Evolutionary conservation across 2,113 vertebrate genomes (phyloP).

Genomic region (Oreochromis tanganicae): DNA sequence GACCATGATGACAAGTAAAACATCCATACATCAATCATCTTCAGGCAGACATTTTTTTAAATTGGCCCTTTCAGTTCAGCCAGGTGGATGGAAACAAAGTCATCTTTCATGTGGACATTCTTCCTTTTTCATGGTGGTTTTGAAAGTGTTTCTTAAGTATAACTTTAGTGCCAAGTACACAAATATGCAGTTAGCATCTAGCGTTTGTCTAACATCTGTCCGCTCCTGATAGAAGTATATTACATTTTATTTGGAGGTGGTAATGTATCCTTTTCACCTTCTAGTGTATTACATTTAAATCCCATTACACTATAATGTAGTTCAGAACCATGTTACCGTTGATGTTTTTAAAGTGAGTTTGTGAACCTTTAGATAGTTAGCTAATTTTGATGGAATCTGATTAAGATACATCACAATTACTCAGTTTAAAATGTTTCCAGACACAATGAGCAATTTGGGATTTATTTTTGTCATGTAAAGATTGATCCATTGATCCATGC

Average conservation of each 20-base stretch:
- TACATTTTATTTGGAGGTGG: not conserved
- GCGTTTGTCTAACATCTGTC: not conserved
- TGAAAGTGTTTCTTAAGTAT: not conserved
- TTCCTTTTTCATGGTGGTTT: not conserved
- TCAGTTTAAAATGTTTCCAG: too few relatives aligned
- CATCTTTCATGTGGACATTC: not conserved
- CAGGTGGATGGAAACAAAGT: not conserved
- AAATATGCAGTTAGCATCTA: not conserved
- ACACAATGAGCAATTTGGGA: not conserved
- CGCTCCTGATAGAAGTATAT: not conserved
- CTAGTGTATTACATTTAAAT: not conserved
- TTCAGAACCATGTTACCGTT: not conserved
- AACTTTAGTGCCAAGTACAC: not conserved
- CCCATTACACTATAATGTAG: not conserved
- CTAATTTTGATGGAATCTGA: not conserved
- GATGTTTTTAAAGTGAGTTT: not conserved
- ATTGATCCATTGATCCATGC: not conserved
- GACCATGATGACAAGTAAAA: constrained; percentile 24
- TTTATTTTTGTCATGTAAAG: not conserved
- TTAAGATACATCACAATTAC: not conserved
- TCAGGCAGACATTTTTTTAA: not conserved
- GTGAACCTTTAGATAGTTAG: not conserved
- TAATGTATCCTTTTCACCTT: not conserved
- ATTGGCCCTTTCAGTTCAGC: not conserved
- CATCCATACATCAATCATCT: constrained; percentile 23